Percentiles rank a stretch among this genome's conserved stretches.
Evolutionary conservation across 2,113 vertebrate species (phyloP).

Genomic region (Silurus asotus): DNA sequence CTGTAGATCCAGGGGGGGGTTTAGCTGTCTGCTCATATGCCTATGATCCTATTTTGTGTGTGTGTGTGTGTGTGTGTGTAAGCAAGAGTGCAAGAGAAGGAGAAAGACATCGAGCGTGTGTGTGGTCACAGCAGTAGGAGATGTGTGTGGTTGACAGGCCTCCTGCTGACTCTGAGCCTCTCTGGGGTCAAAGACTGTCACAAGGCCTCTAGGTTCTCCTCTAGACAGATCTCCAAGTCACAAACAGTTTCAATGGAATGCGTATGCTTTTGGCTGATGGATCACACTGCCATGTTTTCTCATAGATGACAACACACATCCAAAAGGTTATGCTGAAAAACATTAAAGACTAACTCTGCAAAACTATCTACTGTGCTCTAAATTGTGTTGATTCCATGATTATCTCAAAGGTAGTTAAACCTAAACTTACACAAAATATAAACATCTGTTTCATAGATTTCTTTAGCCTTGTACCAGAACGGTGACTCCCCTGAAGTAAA

Average conservation of each 20-base stretch:
- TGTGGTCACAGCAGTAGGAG: constrained; percentile 9
- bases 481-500: too few relatives aligned
- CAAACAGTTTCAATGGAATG: constrained; percentile 18
- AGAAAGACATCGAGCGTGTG: background rate
- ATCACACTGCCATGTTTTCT: constrained; percentile 15
- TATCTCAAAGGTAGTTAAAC: background rate
- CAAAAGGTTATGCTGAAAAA: constrained; percentile 24
- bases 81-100: constrained; percentile 11
- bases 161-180: constrained; percentile 21
- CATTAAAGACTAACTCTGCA: background rate
- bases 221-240: background rate
- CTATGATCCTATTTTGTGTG: constrained; percentile 6
- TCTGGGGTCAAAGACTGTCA: constrained; percentile 30
- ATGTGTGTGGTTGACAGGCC: constrained; percentile 19
- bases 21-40: constrained; percentile 45
- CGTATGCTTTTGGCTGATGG: constrained; percentile 39
- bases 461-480: background rate
- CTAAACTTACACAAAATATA: background rate
- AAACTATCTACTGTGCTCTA: background rate
- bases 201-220: background rate
- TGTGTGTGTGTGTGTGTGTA: constrained; percentile 20
- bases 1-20: constrained; percentile 29
- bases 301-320: constrained; percentile 36
- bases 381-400: background rate
- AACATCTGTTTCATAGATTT: background rate